These are phyloP conservation scores for Emydura subglobosa DNA, from an alignment of 2,113 vertebrate genomes.

Conservation along the genomic window DNA sequence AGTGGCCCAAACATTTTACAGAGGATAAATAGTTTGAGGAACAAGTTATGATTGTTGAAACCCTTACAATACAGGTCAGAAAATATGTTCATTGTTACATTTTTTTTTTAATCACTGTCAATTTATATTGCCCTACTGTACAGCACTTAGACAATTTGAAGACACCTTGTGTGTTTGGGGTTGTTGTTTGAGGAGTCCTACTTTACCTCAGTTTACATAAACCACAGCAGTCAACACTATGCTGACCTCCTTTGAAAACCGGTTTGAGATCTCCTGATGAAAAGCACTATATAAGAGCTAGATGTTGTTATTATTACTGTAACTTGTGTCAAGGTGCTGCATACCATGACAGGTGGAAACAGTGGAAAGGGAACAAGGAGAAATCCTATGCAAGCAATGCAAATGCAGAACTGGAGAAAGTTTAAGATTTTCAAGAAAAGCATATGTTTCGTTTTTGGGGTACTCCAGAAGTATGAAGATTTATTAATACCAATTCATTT, in stretches of 20 bases:
- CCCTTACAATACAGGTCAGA: background rate
- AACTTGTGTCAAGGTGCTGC: background rate
- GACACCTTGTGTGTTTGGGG: slow-evolving; percentile 17
- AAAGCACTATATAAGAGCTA: background rate
- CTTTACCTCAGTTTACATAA: background rate
- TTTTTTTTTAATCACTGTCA: background rate
- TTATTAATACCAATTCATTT: background rate
- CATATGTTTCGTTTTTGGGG: background rate
- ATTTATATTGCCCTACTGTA: background rate
- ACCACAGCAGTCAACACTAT: background rate
- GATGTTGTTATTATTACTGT: background rate
- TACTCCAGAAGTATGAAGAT: background rate
- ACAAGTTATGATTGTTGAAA: background rate
- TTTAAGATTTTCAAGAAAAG: background rate
- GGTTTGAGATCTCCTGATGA: background rate
- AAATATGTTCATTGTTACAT: background rate
- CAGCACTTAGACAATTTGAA: background rate
- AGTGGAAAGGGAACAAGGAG: background rate
- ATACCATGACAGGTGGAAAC: background rate
- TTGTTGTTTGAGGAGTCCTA: background rate
- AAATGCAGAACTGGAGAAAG: background rate
- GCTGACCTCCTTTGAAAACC: background rate
- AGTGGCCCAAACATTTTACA: background rate
- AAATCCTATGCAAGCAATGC: background rate
- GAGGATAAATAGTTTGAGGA: background rate